Base-by-base conservation (phyloP, 2,113 vertebrate genomes). In the Phrynosoma blainvillii region DNA sequence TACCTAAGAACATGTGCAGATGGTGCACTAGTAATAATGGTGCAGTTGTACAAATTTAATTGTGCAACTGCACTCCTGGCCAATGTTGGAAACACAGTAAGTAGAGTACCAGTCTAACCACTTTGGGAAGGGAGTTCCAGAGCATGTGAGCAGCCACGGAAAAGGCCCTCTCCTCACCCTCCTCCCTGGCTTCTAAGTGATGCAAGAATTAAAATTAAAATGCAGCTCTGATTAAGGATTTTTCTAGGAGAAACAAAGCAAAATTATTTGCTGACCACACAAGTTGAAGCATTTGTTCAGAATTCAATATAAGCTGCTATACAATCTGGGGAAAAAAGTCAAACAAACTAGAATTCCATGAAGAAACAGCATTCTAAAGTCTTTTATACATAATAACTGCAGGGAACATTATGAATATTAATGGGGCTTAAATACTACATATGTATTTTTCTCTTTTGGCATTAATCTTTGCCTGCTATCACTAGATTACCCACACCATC, bases 401-500 rank as follows among this genome's bases (percentile, higher is more conserved):
- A 85, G 54, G 16, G 56, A 89, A 56, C 82, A 71, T 71, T 85
- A 86, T 87, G 78, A 93, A 70, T 23, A 90, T n/a, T 84, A 78
- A 87, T 21, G 42, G 54, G 77, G 32, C 79, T 93, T 62, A 90
- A 93, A 93, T 40, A 83, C 47, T 75, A 79, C 82, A 84, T 88
- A 84, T 73, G 75, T n/a, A 16, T 71, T 91, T 36, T 70, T 88
- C 84, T 89, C 92, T n/a, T 70, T 89, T 86, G 59, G 91, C 71
- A 91, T 92, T 88, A 8, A 82, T 80, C 90, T 89, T 87, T 90
- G 76, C 59, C 74, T 87, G 59, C 56, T 82, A 85, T 81, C 78
- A 89, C 85, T 90, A 47, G 25, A 79, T 78, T 89, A 75, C 76
- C 80, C 91, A 87, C 75, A 70, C 62, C 93, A 91, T 59, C 75